phyloP scores from a whole-genome alignment of 2,888 invertebrate genomes.

The Bombyx huttoni region DNA sequence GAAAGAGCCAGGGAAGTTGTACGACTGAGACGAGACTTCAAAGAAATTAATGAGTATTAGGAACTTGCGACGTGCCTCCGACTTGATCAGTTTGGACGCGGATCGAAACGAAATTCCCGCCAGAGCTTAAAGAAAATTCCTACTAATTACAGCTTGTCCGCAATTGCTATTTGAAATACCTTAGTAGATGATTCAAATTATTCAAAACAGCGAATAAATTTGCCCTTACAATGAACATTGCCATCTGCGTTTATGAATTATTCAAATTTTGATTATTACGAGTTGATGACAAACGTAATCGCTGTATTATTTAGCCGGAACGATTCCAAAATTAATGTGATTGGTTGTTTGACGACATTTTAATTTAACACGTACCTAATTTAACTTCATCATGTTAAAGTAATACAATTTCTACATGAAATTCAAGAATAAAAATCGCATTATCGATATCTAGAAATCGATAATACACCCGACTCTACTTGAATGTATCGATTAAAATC shows the following conservation, averaged over 20 bases:
- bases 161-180: conserved; percentile 30
- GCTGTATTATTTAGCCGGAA: neutral
- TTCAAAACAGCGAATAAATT: conserved; percentile 34
- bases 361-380: neutral
- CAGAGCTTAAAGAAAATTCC: conserved; percentile 52
- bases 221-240: conserved; percentile 17
- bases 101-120: conserved; percentile 63
- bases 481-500: too few relatives aligned
- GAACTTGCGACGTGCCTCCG: conserved; percentile 61
- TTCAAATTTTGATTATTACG: conserved; percentile 12
- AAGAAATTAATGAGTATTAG: conserved; percentile 71
- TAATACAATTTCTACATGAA: too few relatives aligned
- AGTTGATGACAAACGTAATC: conserved; percentile 11
- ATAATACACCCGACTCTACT: too few relatives aligned
- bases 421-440: too few relatives aligned
- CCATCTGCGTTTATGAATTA: conserved; percentile 24
- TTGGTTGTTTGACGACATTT: neutral
- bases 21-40: conserved; percentile 53
- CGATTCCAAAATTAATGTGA: neutral
- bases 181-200: conserved; percentile 35
- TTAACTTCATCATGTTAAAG: neutral
- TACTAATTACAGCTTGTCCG: conserved; percentile 40
- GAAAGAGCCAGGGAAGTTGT: conserved; percentile 52
- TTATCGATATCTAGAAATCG: too few relatives aligned
- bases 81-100: conserved; percentile 68